Evolutionary conservation across 2,113 vertebrate genomes (phyloP).

Genomic region (Lasiurus cinereus): DNA sequence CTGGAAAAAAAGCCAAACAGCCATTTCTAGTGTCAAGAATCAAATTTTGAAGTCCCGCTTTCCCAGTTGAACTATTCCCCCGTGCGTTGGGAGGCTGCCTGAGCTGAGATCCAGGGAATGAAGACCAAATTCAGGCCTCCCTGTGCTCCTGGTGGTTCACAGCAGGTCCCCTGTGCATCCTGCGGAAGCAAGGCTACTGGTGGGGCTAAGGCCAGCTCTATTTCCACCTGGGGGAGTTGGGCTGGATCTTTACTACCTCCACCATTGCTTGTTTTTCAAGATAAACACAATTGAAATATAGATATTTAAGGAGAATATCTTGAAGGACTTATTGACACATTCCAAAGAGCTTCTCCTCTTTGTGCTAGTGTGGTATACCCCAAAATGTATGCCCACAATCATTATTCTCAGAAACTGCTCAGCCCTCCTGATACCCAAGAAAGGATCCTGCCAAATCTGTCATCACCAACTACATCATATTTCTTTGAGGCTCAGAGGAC

Average conservation of each 20-base stretch:
- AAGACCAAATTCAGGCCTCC: fast-evolving
- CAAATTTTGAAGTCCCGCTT: neutral
- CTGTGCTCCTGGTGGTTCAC: fast-evolving
- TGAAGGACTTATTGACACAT: neutral
- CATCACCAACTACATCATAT: neutral
- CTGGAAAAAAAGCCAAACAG: neutral
- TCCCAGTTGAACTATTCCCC: too few species aligned
- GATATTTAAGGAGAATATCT: neutral
- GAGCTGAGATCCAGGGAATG: too few species aligned
- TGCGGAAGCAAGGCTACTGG: fast-evolving
- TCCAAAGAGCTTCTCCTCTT: neutral
- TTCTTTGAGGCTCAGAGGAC: neutral
- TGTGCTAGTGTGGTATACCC: neutral
- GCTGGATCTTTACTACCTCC: neutral
- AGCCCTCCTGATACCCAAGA: neutral
- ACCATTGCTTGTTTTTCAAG: neutral
- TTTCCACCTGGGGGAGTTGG: neutral
- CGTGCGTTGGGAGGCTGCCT: neutral
- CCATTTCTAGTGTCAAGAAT: neutral
- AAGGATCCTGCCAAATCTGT: neutral
- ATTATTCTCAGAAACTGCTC: neutral
- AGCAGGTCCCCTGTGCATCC: fast-evolving
- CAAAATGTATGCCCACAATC: neutral
- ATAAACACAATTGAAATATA: neutral
- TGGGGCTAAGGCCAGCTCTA: neutral